These are phyloP conservation scores for Trissolcus brochymenae DNA, from an alignment of 2,888 invertebrate species.

Conservation along the genomic window DNA sequence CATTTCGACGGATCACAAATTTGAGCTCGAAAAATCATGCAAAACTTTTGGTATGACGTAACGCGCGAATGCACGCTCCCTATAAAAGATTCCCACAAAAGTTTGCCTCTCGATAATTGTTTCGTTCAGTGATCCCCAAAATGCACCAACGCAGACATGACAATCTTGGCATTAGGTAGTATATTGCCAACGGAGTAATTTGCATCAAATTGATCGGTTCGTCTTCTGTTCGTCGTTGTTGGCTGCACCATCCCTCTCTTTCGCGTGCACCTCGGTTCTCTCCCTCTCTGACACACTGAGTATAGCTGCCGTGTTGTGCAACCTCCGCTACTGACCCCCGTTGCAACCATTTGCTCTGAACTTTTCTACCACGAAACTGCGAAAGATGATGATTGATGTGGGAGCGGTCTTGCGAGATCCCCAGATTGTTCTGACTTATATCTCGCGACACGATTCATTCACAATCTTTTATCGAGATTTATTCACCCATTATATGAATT, in stretches of 20 bases:
- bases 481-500: constrained; percentile 9
- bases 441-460: constrained; percentile 33
- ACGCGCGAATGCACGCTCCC: constrained; percentile 57
- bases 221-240: constrained; percentile 36
- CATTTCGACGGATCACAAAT: constrained; percentile 35
- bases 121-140: constrained; percentile 73
- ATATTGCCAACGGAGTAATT: constrained; percentile 74
- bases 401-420: constrained; percentile 68
- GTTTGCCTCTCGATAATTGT: constrained; percentile 69
- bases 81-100: constrained; percentile 67
- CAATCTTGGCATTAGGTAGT: constrained; percentile 62
- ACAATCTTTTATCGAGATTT: too few relatives aligned
- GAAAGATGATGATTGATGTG: constrained; percentile 76
- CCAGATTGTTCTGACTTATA: constrained; percentile 27
- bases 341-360: constrained; percentile 70
- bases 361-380: constrained; percentile 73
- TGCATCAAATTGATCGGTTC: constrained; percentile 75
- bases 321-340: constrained; percentile 68
- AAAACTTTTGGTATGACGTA: constrained; percentile 47
- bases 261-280: constrained; percentile 31
- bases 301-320: constrained; percentile 64
- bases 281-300: constrained; percentile 51
- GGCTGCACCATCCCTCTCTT: constrained; percentile 38
- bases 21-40: constrained; percentile 43
- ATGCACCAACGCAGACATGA: constrained; percentile 64